Evolutionary conservation across 2,888 invertebrate genomes (phyloP).

Genomic region (Frankliniella fusca): DNA sequence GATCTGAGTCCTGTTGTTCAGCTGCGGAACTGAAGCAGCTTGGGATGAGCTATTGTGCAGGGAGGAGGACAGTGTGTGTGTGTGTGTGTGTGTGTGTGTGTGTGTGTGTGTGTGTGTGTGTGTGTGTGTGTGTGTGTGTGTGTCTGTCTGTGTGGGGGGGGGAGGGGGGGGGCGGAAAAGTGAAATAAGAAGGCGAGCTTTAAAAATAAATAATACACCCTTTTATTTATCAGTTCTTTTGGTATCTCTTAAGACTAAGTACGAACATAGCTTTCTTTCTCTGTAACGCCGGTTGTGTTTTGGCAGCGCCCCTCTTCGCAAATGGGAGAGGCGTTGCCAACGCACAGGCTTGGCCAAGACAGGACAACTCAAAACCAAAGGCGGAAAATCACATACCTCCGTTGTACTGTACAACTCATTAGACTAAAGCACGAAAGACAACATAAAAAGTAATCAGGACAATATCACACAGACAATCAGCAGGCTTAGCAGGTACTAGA

Average conservation of each 20-base stretch:
- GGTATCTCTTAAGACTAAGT: not conserved
- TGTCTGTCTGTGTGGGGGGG: not conserved
- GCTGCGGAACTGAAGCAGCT: no score
- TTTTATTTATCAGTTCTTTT: not conserved
- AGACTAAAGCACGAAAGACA: no score
- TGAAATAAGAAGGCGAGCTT: not conserved
- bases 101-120: conserved; percentile 4
- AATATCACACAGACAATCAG: no score
- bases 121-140: conserved; percentile 3
- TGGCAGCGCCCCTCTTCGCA: not conserved
- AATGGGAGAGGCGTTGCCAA: not conserved
- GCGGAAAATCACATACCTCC: not conserved
- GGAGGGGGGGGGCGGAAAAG: not conserved
- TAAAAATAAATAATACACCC: not conserved
- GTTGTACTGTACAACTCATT: no score
- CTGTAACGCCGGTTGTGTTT: not conserved
- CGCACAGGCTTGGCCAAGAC: no score
- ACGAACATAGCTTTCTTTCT: no score
- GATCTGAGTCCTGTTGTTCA: no score
- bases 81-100: not conserved
- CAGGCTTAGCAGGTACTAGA: no score
- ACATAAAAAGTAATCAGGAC: no score
- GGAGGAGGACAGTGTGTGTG: not conserved
- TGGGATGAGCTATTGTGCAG: no score
- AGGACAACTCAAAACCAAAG: not conserved